A percentile compares a stretch with the other conserved stretches of the same genome.
Evolutionary conservation across 2,797 vertebrate genomes (phyloP).

Genomic region (Gallirallus australis): DNA sequence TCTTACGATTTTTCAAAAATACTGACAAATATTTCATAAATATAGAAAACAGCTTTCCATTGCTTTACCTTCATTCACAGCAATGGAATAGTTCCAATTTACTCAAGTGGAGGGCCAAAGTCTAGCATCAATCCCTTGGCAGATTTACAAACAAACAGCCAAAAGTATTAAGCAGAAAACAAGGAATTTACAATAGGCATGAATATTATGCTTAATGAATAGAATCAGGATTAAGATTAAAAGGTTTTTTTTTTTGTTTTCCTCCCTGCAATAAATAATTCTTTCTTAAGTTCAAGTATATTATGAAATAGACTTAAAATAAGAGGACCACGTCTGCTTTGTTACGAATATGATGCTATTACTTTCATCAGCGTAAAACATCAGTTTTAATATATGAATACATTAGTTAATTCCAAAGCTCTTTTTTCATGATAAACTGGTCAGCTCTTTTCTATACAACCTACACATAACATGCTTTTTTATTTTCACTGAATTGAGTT

Average conservation of each 20-base stretch:
- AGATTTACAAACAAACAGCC: slow-evolving; percentile 52
- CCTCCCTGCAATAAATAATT: neutral
- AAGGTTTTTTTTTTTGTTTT: slow-evolving; percentile 41
- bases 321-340: neutral
- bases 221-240: slow-evolving; percentile 65
- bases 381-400: neutral
- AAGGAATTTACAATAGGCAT: slow-evolving; percentile 56
- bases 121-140: neutral
- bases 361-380: slow-evolving; percentile 43
- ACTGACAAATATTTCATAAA: neutral
- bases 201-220: slow-evolving; percentile 38
- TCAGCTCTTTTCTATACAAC: slow-evolving; percentile 12
- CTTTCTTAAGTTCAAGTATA: slow-evolving; percentile 5
- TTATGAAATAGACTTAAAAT: neutral
- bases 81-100: neutral
- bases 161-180: slow-evolving; percentile 45
- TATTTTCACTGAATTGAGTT: slow-evolving; percentile 67
- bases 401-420: neutral
- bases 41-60: neutral
- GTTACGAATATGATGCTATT: neutral
- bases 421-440: neutral
- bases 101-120: neutral
- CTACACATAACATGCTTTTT: slow-evolving; percentile 13
- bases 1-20: neutral
- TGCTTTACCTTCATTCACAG: neutral